Evolutionary conservation across 92 coral and sea anemone species (phyloP), one percentile per base, ranked within the genome.

Genomic region (Phenganax marumi): DNA sequence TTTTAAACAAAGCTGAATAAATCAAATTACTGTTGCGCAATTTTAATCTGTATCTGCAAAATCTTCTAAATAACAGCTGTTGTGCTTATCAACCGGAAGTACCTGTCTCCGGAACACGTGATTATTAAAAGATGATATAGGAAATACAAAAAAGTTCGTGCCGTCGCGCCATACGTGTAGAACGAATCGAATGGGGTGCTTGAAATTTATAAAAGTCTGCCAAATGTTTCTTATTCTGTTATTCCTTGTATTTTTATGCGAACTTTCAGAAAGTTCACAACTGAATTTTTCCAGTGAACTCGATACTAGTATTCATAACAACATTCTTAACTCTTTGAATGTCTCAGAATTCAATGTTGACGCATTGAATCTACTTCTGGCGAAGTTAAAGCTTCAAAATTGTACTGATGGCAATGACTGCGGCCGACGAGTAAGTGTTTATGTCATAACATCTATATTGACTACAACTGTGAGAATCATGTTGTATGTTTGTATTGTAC

Each of bases 31-130:
- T 39, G 8, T 62, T 39, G 5, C 12, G 72, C 68, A 62, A 33
- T 64, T 6, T 66, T 66, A 23, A 66, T 66, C 72, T 66, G 49
- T 25, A 17, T 33, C 43, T n/a, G 72, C 24, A 66, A 66, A 66
- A 12, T 66, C 48, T 24, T 47, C 25, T 33, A 10, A 66, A 12
- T 24, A 25, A 25, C 49, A 66, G 49, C 12, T 66, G 53, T 22
- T 49, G 51, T 47, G 14, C 10, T 49, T 22, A 49, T 49, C 60
- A 9, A 50, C 83, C 83, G 83, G 83, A 78, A 78, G 83, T 77
- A 77, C 56, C 73, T 61, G 56, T 17, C 58, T 25, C 23, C 56
- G 39, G 50, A 78, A 23, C 83, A 78, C 73, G 83, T 78, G 83
- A 78, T 78, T 57, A 78, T 58, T 16, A 48, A 17, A 39, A 33